Percentiles rank a stretch among this genome's conserved stretches.
phyloP scores from a whole-genome alignment of 1,140 invertebrate genomes.

The Ctenoplectra terminalis region DNA sequence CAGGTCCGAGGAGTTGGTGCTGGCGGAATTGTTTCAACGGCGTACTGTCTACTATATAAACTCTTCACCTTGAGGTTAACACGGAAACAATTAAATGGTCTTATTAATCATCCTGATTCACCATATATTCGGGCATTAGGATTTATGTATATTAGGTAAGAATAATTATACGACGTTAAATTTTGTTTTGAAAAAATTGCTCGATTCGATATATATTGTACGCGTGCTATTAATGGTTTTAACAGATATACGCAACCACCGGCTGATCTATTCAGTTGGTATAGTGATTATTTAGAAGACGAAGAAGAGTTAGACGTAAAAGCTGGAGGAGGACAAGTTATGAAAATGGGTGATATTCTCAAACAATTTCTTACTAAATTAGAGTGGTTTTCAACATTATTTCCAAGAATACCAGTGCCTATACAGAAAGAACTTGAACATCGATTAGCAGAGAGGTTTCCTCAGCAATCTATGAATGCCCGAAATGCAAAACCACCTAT shows the following conservation, averaged over 20 bases:
- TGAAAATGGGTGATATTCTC: constrained; percentile 97
- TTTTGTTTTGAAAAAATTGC: constrained; percentile 6
- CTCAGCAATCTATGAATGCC: constrained; percentile 78
- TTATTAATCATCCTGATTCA: constrained; percentile 97
- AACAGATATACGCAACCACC: constrained; percentile 98
- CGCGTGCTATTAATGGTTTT: constrained; percentile 35
- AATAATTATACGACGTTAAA: neutral
- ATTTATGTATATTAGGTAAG: constrained; percentile 96
- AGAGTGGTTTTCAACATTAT: constrained; percentile 99
- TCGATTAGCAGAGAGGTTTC: constrained; percentile 86
- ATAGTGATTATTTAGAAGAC: constrained; percentile 97
- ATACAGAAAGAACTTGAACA: constrained; percentile 96
- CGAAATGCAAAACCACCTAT: constrained; percentile 80
- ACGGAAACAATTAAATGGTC: constrained; percentile 97
- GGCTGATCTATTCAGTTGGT: constrained; percentile 97
- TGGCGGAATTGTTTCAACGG: constrained; percentile 99
- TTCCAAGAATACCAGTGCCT: constrained; percentile 99
- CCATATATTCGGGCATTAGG: constrained; percentile 98
- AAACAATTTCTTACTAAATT: constrained; percentile 97
- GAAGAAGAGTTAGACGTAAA: constrained; percentile 98
- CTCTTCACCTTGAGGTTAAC: constrained; percentile 98
- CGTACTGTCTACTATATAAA: constrained; percentile 99
- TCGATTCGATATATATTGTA: neutral
- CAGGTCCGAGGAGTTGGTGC: constrained; percentile 98
- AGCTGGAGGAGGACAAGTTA: constrained; percentile 96